Evolutionary conservation across 53 echinoderm and acorn worm species (phyloP).

Genomic region (Holothuria leucospilota): DNA sequence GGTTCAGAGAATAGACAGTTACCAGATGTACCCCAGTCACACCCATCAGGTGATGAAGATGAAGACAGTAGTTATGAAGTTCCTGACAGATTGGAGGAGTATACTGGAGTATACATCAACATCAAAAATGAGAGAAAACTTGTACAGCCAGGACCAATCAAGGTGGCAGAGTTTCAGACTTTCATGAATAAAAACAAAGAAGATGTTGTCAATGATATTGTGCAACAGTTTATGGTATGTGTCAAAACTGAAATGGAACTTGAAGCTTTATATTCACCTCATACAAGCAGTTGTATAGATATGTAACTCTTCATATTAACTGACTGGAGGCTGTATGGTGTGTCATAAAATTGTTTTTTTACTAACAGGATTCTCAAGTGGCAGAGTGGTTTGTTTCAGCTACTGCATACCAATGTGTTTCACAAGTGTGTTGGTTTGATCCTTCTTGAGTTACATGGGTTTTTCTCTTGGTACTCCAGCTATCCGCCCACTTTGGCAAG

Average conservation of each 20-base stretch:
- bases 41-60: not conserved
- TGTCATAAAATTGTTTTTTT: no score
- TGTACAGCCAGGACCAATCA: not conserved
- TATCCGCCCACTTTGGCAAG: no score
- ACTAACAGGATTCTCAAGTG: no score
- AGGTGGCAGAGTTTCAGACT: not conserved
- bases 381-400: no score
- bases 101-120: not conserved
- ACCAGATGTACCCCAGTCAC: not conserved
- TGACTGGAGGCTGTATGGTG: no score
- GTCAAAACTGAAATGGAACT: not conserved
- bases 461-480: no score
- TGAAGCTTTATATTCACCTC: no score
- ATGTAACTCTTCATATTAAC: no score
- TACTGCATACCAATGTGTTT: no score
- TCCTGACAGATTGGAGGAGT: not conserved
- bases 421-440: no score
- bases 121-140: not conserved
- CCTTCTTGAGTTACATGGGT: no score
- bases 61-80: not conserved
- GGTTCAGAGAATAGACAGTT: not conserved
- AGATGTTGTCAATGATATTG: not conserved
- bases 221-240: slow-evolving; percentile 4
- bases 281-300: no score
- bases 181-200: not conserved